phyloP scores from a whole-genome alignment of 2,888 invertebrate genomes.

The Temnothorax unifasciatus region DNA sequence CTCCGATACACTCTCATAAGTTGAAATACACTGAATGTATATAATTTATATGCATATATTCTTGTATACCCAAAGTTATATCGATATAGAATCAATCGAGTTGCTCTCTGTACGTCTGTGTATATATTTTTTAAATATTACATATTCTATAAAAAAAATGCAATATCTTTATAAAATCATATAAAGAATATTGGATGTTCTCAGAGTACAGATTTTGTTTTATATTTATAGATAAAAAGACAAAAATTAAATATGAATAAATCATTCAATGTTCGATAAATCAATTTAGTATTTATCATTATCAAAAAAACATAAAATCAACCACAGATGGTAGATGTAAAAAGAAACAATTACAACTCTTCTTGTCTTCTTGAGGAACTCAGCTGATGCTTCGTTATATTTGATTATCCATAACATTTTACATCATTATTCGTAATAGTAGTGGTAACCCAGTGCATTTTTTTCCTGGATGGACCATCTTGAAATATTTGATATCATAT shows the following conservation, averaged over 20 bases:
- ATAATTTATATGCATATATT: conserved; percentile 40
- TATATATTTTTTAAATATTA: conserved; percentile 15
- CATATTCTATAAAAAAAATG: conserved; percentile 20
- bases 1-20: conserved; percentile 29
- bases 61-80: conserved; percentile 19
- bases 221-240: conserved; percentile 15
- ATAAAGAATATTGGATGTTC: conserved; percentile 12
- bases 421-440: conserved; percentile 64
- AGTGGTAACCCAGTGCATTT: conserved; percentile 60
- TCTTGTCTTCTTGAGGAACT: conserved; percentile 69
- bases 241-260: conserved; percentile 32
- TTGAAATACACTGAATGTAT: conserved; percentile 38
- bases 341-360: conserved; percentile 61
- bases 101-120: not conserved
- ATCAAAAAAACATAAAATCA: conserved; percentile 52
- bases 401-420: conserved; percentile 74
- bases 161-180: conserved; percentile 20
- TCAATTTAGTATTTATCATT: conserved; percentile 49
- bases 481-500: conserved; percentile 66
- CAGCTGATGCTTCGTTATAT: conserved; percentile 68
- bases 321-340: conserved; percentile 19
- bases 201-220: not conserved
- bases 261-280: conserved; percentile 11
- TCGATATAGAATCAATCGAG: conserved; percentile 21
- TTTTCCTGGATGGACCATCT: conserved; percentile 53